phyloP scores from a whole-genome alignment of 2,113 vertebrate species.

The Pachypanchax playfairii region DNA sequence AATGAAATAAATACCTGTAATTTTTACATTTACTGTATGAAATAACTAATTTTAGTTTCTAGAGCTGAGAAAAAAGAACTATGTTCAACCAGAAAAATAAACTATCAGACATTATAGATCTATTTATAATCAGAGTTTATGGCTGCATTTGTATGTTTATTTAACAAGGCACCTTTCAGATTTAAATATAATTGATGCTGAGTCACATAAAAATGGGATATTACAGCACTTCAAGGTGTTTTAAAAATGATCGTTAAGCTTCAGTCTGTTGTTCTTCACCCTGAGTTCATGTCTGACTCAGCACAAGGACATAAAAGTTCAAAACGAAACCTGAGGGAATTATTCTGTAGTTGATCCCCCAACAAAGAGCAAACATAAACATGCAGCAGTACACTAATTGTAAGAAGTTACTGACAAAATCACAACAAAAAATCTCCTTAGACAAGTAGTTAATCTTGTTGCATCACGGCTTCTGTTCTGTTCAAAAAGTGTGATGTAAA shows the following conservation, averaged over 20 bases:
- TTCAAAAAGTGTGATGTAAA: slow-evolving; percentile 25
- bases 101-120: too few relatives aligned
- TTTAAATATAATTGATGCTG: neutral
- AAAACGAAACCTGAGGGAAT: slow-evolving; percentile 41
- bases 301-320: slow-evolving; percentile 23
- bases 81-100: neutral
- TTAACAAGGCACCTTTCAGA: neutral
- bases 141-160: too few relatives aligned
- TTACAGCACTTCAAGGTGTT: too few relatives aligned
- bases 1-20: too few relatives aligned
- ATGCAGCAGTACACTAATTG: slow-evolving; percentile 41
- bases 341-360: neutral
- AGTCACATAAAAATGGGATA: neutral
- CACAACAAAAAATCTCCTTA: slow-evolving; percentile 49
- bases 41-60: neutral
- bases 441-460: slow-evolving; percentile 71
- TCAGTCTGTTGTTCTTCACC: neutral
- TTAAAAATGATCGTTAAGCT: neutral
- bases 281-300: neutral
- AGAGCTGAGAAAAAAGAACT: too few relatives aligned
- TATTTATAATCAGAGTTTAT: too few relatives aligned
- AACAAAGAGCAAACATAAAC: slow-evolving; percentile 57
- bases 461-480: slow-evolving; percentile 62
- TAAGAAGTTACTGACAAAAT: slow-evolving; percentile 66
- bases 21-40: neutral